Evolutionary conservation across 2,113 vertebrate genomes (phyloP), one percentile per base, ranked within the genome.

Genomic region (Pedionomus torquatus): DNA sequence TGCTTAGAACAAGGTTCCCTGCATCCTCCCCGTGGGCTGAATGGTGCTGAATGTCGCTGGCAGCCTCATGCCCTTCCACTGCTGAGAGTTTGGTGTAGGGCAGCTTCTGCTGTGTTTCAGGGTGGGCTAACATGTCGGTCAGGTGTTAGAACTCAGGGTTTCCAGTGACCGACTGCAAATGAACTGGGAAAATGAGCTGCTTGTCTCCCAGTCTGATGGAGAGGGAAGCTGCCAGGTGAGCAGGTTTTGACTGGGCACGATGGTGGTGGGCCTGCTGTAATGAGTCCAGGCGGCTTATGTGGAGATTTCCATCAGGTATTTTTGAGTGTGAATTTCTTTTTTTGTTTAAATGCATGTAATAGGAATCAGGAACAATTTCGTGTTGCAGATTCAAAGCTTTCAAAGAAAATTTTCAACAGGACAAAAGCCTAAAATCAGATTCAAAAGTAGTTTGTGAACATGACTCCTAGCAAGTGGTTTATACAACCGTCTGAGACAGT

Each of bases 251-350:
- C 57, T 31, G 48, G 54, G 44, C 23, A 54, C 63, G 61, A 39
- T n/a, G 57, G 64, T 51, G 43, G 43, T 39, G 39, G 23, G 30
- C 49, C 44, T 60, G 24, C 1, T 23, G 69, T 24, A 51, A 49
- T 16, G 33, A 33, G 24, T 57, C 63, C 33, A 35, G 20, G 31
- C 0, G 2, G 52, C 20, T 57, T n/a, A 58, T 1, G 2, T 1
- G 16, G 64, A 77, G 52, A 48, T 57, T 61, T 75, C 52, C 48
- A 60, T 58, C 14, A 18, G 55, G 1, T 39, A 20, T 30, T 63
- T 94, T 51, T 61, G 7, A 74, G 6, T 25, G 49, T 51, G 51
- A 78, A 52, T 1, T 1, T 39, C 57, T 60, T 0, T 46, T 65
- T 69, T 49, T n/a, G n/a, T n/a, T 35, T 5, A 28, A 37, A 70